Evolutionary conservation across 2,888 invertebrate genomes (phyloP).

Genomic region (Eristalis arbustorum): DNA sequence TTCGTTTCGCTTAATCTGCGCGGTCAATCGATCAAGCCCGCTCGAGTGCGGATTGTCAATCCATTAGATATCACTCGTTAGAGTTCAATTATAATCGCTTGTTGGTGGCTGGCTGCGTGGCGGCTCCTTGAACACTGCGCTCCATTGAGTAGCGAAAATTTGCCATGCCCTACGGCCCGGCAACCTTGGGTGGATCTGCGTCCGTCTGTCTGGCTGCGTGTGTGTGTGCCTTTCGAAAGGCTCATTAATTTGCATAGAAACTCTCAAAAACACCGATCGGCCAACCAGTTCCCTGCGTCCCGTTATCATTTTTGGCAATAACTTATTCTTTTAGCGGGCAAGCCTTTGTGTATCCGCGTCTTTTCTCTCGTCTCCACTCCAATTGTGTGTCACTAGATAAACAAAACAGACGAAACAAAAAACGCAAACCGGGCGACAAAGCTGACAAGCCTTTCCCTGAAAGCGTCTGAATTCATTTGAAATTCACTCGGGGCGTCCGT

Average conservation of each 20-base stretch:
- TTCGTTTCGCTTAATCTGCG: not conserved
- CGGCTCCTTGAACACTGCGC: not conserved
- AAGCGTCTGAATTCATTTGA: slow-evolving; percentile 42
- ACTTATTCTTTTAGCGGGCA: not conserved
- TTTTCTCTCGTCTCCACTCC: not conserved
- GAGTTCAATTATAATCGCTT: slow-evolving; percentile 15
- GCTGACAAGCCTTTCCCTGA: slow-evolving; percentile 14
- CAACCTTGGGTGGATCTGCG: not conserved
- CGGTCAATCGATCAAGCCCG: not conserved
- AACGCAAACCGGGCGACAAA: not conserved
- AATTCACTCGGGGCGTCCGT: slow-evolving; percentile 41
- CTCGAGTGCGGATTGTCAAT: slow-evolving; percentile 40
- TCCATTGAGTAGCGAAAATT: not conserved
- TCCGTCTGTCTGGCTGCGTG: no score
- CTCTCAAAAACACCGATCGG: not conserved
- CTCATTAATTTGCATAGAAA: no score
- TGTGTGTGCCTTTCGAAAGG: not conserved
- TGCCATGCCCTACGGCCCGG: not conserved
- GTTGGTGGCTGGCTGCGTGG: not conserved
- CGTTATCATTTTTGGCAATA: not conserved
- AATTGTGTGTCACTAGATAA: slow-evolving; percentile 25
- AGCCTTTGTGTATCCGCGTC: not conserved
- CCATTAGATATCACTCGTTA: slow-evolving; percentile 10
- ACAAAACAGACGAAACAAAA: no score
- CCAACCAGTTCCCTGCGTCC: not conserved